Percentiles rank a stretch among this genome's conserved stretches.
Conservation (phyloP, 2,797 vertebrate genomes). For the Clarias platycephalus region DNA sequence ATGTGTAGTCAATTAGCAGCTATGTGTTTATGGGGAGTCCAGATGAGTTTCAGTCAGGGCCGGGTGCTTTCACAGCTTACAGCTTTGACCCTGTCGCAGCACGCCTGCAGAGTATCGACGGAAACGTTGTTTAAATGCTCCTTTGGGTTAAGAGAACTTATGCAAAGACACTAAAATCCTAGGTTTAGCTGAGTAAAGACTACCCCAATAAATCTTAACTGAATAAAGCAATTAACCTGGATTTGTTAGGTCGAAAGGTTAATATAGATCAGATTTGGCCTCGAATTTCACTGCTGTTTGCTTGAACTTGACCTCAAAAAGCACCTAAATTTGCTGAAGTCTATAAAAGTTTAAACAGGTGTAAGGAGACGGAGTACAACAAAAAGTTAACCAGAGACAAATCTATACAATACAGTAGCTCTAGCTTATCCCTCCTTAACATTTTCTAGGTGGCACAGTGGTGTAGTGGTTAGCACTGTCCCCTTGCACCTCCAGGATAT, state of each 20-base stretch:
- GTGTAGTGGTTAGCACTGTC: too few relatives aligned
- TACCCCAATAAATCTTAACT: conserved; percentile 32
- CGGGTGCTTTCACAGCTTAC: conserved; percentile 53
- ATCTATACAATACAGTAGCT: too few relatives aligned
- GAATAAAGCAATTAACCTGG: conserved; percentile 35
- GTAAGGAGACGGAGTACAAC: not conserved
- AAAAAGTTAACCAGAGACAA: not conserved
- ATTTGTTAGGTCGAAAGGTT: conserved; percentile 43
- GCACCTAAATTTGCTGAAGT: not conserved
- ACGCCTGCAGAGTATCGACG: conserved; percentile 29
- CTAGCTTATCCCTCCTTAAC: too few relatives aligned
- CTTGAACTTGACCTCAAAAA: conserved; percentile 20
- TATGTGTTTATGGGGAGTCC: conserved; percentile 60
- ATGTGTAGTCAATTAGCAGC: conserved; percentile 61
- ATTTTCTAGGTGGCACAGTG: too few relatives aligned
- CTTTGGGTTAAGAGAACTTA: conserved; percentile 43
- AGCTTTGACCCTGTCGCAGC: conserved; percentile 53
- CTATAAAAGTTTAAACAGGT: not conserved
- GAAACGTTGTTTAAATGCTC: conserved; percentile 46
- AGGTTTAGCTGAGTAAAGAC: conserved; percentile 31
- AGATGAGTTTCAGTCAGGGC: conserved; percentile 60
- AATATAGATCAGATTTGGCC: conserved; percentile 35
- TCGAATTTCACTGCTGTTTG: not conserved
- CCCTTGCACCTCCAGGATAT: too few relatives aligned
- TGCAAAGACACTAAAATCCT: not conserved